Base-by-base conservation (phyloP, 2,797 vertebrate genomes). In the Sebastes flavidus region DNA sequence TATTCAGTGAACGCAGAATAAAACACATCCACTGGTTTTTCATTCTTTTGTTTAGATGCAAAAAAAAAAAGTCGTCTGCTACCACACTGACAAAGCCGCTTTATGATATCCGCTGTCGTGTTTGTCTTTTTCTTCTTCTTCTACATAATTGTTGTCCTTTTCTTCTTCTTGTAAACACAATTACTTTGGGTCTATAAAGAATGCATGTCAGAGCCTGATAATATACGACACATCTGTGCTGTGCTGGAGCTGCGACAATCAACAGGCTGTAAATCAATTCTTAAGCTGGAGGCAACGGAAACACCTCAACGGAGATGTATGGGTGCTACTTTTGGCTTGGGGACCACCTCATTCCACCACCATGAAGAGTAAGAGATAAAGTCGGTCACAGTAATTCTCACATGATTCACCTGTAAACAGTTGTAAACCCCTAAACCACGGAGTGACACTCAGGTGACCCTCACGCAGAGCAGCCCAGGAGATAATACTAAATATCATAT, bases 191-290 rank as follows among this genome's bases (percentile, higher is more conserved):
- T 8, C 29, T 27, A 63, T 56, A 61, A 69, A 61, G 69, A 79
- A 80, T 49, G 55, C 56, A 56, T 54, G 72, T 30, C 72, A 74
- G 30, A 49, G 61, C 24, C 46, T 65, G 72, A 16, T 72, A 12
- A 75, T 38, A 70, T 16, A 56, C 2, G 3, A 63, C 59, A 22
- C 46, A 32, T 77, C 46, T 74, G 65, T 69, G 66, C 60, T 27
- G 36, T 61, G 30, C 30, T 34, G 30, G 62, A 32, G 38, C 65
- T 38, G 29, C 4, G 6, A 27, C 54, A 75, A 68, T 38, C 70
- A 52, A 65, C 63, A 71, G 54, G 29, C 36, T 77, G 58, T 82
- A 71, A 60, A 79, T 83, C 63, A 73, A 7, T 74, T 74, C 5
- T 30, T 34, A 52, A 8, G 6, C 27, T 58, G 56, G 14, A 70